Evolutionary conservation across 2,888 invertebrate genomes (phyloP).

Genomic region (Lithophane socia): DNA sequence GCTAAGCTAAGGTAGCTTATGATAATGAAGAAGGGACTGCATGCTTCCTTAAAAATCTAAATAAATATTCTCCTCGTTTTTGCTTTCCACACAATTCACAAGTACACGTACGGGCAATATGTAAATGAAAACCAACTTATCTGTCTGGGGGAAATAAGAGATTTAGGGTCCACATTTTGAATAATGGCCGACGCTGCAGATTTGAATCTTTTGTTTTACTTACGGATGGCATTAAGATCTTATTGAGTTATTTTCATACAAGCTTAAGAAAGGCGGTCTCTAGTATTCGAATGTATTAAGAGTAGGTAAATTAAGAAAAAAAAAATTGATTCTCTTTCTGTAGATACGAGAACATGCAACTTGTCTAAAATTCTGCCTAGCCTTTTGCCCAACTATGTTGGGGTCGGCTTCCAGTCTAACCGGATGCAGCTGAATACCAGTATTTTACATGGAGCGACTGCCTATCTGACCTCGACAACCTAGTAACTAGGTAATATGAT

Average conservation of each 20-base stretch:
- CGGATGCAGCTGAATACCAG: no score
- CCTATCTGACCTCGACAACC: no score
- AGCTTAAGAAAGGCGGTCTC: constrained; percentile 1
- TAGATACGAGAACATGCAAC: background rate
- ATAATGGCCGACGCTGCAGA: constrained; percentile 35
- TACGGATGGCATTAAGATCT: constrained; percentile 17
- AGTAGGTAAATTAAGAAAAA: background rate
- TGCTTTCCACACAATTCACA: background rate
- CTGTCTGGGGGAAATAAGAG: constrained; percentile 17
- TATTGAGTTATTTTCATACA: constrained; percentile 20
- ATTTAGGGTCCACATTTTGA: constrained; percentile 26
- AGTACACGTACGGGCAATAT: constrained; percentile 16
- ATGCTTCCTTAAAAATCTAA: background rate
- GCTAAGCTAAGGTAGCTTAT: background rate
- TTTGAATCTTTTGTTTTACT: constrained; percentile 36
- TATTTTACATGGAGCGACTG: no score
- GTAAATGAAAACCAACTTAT: constrained; percentile 46
- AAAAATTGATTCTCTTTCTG: background rate
- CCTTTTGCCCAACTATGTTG: no score
- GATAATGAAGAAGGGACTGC: background rate
- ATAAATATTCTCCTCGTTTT: background rate
- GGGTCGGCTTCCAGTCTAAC: no score
- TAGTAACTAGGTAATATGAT: no score
- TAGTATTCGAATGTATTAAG: background rate
- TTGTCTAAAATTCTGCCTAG: background rate